These are phyloP conservation scores for Arizona elegans DNA, from an alignment of 2,113 vertebrate genomes.

Conservation along the genomic window DNA sequence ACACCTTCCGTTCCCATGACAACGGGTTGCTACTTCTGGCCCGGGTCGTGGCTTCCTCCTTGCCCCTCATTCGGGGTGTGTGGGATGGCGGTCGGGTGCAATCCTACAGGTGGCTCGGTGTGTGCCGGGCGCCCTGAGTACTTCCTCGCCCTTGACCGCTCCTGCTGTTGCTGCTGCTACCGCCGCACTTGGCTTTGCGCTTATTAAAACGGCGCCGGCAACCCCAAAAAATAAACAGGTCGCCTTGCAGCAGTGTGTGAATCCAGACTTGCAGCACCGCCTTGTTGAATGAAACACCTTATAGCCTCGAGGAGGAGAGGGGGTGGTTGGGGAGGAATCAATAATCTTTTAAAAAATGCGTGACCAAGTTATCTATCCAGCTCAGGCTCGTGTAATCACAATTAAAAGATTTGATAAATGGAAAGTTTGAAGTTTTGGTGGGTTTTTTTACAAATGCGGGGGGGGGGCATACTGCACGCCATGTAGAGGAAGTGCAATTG, in stretches of 20 bases:
- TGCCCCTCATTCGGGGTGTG: neutral
- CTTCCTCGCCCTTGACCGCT: neutral
- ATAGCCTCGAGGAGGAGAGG: neutral
- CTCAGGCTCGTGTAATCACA: neutral
- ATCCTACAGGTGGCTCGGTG: neutral
- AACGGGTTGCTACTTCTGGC: neutral
- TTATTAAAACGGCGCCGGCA: neutral
- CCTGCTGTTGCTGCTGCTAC: too few species aligned
- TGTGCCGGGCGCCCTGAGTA: neutral
- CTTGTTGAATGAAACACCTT: neutral
- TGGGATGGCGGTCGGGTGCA: neutral
- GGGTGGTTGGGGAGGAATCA: neutral
- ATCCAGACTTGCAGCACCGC: neutral
- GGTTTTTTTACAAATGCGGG: neutral
- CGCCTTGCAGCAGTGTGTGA: neutral
- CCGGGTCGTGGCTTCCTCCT: neutral
- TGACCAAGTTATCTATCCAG: neutral
- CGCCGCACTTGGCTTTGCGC: neutral
- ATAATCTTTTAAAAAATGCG: neutral
- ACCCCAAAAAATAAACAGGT: neutral
- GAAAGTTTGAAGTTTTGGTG: neutral
- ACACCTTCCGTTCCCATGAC: neutral
- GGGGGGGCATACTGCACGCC: neutral
- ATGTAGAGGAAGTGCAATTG: neutral
- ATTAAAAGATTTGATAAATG: neutral